These are phyloP conservation scores for Lathronympha strigana DNA, from an alignment of 2,888 invertebrate species.

Conservation along the genomic window DNA sequence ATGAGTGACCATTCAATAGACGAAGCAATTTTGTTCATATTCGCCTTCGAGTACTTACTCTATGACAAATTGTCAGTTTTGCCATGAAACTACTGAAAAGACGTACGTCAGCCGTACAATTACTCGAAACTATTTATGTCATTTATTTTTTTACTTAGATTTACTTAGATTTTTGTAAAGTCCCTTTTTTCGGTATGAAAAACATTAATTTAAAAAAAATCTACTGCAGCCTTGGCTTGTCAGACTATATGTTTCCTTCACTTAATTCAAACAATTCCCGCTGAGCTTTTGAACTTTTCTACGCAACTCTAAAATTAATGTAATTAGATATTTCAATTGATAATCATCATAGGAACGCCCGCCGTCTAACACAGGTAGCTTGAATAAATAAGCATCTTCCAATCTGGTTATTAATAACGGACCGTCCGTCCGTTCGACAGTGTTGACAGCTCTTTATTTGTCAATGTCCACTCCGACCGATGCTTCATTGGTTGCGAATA, in stretches of 20 bases:
- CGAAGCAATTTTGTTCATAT: too few relatives aligned
- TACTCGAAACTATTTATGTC: too few relatives aligned
- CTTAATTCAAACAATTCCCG: background rate
- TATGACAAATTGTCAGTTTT: too few relatives aligned
- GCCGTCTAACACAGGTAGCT: constrained; percentile 71
- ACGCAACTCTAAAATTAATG: constrained; percentile 18
- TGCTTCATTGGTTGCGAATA: constrained; percentile 65
- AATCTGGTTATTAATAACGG: constrained; percentile 75
- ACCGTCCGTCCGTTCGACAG: constrained; percentile 53
- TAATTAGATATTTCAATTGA: constrained; percentile 15
- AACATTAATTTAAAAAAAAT: too few relatives aligned
- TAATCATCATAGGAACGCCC: constrained; percentile 26
- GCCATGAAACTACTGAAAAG: too few relatives aligned
- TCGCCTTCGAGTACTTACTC: too few relatives aligned
- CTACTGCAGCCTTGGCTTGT: too few relatives aligned
- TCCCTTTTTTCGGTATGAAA: too few relatives aligned
- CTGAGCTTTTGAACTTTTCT: background rate
- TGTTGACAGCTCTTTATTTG: constrained; percentile 76
- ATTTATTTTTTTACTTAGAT: too few relatives aligned
- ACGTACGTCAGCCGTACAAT: too few relatives aligned
- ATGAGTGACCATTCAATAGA: too few relatives aligned
- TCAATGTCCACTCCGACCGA: constrained; percentile 66
- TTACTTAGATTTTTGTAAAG: too few relatives aligned
- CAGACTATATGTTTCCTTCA: background rate
- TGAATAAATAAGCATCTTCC: constrained; percentile 64